Base-by-base conservation (phyloP, 2,888 invertebrate genomes). In the Megastigmus dorsalis region DNA sequence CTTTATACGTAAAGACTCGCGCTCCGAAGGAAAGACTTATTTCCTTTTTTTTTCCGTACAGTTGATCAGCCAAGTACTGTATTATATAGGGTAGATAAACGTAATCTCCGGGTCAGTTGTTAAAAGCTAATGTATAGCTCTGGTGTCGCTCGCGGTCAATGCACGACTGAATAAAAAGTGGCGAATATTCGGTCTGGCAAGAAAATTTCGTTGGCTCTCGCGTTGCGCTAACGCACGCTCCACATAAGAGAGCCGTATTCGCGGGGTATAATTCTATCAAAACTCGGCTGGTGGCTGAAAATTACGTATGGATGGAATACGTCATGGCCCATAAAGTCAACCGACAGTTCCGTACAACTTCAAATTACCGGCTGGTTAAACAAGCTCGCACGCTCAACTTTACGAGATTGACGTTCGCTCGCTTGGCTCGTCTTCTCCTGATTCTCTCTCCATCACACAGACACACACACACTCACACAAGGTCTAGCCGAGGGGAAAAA, bases 301-400 rank as follows among this genome's bases (percentile, higher is more conserved):
- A 59, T 59, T 59, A 41, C n/a, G 50, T 38, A 59, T 55, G 52
- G 60, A 60, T 41, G 70, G 45, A 62, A 62, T 62, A 54, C 48
- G 62, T 70, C 54, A 62, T 43, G 54, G 43, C 30, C 36, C 54
- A 62, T 62, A 62, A 70, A 70, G 60, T 38, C 38, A 43, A 54
- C 41, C 54, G 54, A 70, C 62, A 62, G 52, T 54, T 62, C 23
- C 54, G 54, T 45, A n/a, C n/a, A 62, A 59, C 54, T 72, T 52
- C 28, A 18, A 65, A 52, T 66, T 65, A 48, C 63, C 55, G 57
- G 48, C 63, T 63, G 63, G 48, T 71, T 71, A 57, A 55, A 63
- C 71, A 28, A 67, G 43, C 48, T 43, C 45, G n/a, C n/a, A 6
- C 62, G 33, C 20, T 18, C 30, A 63, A 57, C 70, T 63, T 71